Evolutionary conservation across 2,888 invertebrate genomes (phyloP).

Genomic region (Furcula furcula): DNA sequence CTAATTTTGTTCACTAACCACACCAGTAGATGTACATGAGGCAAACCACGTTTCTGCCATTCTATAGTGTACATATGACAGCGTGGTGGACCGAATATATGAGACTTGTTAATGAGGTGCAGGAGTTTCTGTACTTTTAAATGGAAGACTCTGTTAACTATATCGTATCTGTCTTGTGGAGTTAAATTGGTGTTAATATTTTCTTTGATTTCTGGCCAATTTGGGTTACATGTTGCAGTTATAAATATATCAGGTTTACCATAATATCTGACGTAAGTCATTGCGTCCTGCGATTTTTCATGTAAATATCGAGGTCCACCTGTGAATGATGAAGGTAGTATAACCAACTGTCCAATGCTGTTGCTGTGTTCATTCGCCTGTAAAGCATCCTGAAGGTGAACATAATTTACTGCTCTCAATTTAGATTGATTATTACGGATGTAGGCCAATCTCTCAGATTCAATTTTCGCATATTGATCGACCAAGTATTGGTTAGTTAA

Average conservation of each 20-base stretch:
- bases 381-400: constrained; percentile 18
- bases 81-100: constrained; percentile 15
- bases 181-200: constrained; percentile 17
- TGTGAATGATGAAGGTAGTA: constrained; percentile 18
- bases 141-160: too few relatives aligned
- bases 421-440: constrained; percentile 18
- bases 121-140: too few relatives aligned
- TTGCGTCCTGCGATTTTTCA: constrained; percentile 18
- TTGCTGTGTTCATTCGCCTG: constrained; percentile 14
- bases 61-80: constrained; percentile 21
- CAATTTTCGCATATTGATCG: constrained; percentile 23
- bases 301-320: constrained; percentile 20
- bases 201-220: too few relatives aligned
- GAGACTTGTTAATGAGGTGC: constrained; percentile 16
- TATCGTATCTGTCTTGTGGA: constrained; percentile 19
- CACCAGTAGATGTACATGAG: constrained; percentile 20
- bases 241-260: constrained; percentile 19
- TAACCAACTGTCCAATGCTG: constrained; percentile 9
- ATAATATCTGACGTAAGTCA: too few relatives aligned
- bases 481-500: constrained; percentile 20
- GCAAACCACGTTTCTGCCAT: constrained; percentile 25
- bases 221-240: constrained; percentile 14
- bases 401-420: constrained; percentile 17
- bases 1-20: constrained; percentile 24
- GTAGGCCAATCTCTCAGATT: constrained; percentile 19